Evolutionary conservation across 2,113 vertebrate genomes (phyloP), one percentile per base, ranked within the genome.

Genomic region (Cathartes aura): DNA sequence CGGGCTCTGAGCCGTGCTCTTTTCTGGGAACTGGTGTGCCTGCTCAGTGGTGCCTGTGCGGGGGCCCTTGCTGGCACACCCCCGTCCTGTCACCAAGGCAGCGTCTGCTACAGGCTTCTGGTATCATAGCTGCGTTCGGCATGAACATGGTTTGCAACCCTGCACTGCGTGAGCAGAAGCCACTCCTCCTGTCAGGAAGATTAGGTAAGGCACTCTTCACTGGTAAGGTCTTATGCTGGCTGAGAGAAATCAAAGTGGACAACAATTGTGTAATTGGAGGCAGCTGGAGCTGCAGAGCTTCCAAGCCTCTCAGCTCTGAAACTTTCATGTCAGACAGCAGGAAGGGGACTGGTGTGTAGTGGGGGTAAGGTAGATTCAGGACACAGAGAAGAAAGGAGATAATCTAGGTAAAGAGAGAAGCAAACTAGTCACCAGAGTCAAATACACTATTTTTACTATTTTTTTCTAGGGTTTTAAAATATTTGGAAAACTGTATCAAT

Each of bases 1-100:
- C 0, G 1, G 6, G 22, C n/a, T n/a, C 8, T 29, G 15, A 22
- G 36, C 17, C 3, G 0, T 3, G 2, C 29, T 63, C 5, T 30
- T 9, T 14, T 30, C 19, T 34, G 9, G 36, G 23, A 59, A 38
- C 12, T 1, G 1, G 2, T 3, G 5, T 48, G 30, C 13, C 38
- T 23, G 36, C 55, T 38, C 34, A 43, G 36, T 22, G 62, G 9
- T 2, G 1, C 20, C 24, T 22, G 2, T 16, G 34, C 20, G 2
- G n/a, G 30, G 42, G 29, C 20, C 67, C n/a, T 30, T 42, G 43
- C 26, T 42, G 24, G 67, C 29, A 45, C 43, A 47, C 11, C 20
- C 11, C 18, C 1, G 0, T 11, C 3, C 30, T 16, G 4, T 18
- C 78, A 22, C 19, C 36, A 30, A 4, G 2, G 30, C 38, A 38